Evolutionary conservation across 2,888 invertebrate genomes (phyloP).

Genomic region (Serrognathus titanus): DNA sequence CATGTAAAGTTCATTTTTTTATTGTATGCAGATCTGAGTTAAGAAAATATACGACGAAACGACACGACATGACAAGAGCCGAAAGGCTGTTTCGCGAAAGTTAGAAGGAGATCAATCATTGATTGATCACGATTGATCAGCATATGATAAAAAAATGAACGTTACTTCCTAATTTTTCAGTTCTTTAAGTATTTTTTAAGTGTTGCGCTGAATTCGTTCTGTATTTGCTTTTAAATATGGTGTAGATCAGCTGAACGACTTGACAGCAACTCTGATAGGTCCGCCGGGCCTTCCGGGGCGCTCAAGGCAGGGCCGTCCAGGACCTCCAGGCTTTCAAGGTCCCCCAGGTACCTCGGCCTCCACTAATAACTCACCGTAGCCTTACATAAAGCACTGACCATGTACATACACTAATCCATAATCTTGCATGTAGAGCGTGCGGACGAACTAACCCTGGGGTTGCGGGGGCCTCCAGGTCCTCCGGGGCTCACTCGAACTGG

Average conservation of each 20-base stretch:
- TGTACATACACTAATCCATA: slow-evolving; percentile 10
- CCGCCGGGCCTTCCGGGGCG: slow-evolving; percentile 66
- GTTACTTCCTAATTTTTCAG: not conserved
- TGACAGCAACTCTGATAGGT: slow-evolving; percentile 60
- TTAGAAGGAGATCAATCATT: no score
- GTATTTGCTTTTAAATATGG: not conserved
- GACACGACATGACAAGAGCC: no score
- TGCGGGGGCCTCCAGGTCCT: slow-evolving; percentile 69
- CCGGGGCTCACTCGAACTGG: slow-evolving; percentile 55
- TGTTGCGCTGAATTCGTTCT: not conserved
- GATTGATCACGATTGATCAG: no score
- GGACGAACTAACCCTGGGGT: slow-evolving; percentile 57
- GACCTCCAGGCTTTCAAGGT: slow-evolving; percentile 68
- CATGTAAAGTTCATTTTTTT: no score
- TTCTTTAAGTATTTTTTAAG: not conserved
- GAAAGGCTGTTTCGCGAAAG: no score
- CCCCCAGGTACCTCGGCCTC: slow-evolving; percentile 54
- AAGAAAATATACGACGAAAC: no score
- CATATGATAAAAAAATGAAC: no score
- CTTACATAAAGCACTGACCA: slow-evolving; percentile 13
- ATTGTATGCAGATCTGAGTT: no score
- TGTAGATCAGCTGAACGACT: slow-evolving; percentile 70
- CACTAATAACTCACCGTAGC: not conserved
- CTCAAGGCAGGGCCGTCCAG: slow-evolving; percentile 66
- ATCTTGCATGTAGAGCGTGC: slow-evolving; percentile 38